Conservation (phyloP, 2,888 invertebrate species). For the Ferrisia virgata region DNA sequence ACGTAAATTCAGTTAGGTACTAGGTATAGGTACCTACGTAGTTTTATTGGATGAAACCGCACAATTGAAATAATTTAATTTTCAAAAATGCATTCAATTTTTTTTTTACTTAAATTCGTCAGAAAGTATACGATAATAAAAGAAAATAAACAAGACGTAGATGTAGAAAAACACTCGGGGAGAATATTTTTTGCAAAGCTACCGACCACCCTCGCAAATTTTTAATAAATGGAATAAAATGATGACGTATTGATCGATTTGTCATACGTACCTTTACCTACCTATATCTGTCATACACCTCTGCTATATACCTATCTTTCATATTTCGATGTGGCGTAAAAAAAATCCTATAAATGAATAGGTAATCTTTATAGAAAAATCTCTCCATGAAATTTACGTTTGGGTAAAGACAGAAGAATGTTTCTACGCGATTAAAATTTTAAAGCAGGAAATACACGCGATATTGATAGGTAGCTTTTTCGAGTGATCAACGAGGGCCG, state of each 20-base stretch:
- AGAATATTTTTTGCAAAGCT: not conserved
- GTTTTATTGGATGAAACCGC: not conserved
- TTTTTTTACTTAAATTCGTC: not conserved
- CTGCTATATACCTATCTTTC: too few species aligned
- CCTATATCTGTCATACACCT: too few species aligned
- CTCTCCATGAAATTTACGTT: not conserved
- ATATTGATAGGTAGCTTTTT: not conserved
- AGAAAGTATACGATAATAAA: not conserved
- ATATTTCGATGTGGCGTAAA: not conserved
- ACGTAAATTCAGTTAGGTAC: too few species aligned
- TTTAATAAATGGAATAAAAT: not conserved
- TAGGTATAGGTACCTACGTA: too few species aligned
- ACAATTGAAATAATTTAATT: not conserved
- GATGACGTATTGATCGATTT: not conserved
- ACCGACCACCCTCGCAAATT: not conserved
- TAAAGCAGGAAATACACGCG: not conserved
- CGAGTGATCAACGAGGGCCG: not conserved
- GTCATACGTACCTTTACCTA: not conserved
- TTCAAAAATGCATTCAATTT: not conserved
- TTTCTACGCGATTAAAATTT: constrained; percentile 8
- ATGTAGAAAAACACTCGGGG: too few species aligned
- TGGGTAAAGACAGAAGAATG: not conserved
- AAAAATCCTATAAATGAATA: not conserved
- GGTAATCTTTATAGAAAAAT: not conserved
- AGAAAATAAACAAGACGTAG: not conserved